Evolutionary conservation across 2,797 vertebrate genomes (phyloP).

Genomic region (Siniperca undulata): DNA sequence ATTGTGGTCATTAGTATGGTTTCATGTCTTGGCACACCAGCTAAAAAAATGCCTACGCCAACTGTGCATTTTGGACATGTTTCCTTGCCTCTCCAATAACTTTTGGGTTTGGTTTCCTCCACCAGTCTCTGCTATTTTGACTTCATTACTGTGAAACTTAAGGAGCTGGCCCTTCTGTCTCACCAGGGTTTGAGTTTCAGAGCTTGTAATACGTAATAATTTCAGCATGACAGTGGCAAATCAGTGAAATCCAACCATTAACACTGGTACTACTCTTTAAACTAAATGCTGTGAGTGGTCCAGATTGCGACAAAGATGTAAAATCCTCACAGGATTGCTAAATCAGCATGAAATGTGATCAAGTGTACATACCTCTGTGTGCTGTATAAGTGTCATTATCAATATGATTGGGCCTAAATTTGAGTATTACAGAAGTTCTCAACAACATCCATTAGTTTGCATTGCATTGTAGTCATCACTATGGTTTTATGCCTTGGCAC

Average conservation of each 20-base stretch:
- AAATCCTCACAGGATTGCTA: background rate
- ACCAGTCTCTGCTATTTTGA: conserved; percentile 22
- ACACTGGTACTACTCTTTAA: background rate
- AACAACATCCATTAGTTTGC: conserved; percentile 49
- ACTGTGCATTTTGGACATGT: conserved; percentile 44
- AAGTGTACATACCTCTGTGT: background rate
- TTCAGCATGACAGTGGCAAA: conserved; percentile 30
- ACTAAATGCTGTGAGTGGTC: background rate
- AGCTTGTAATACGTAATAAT: conserved; percentile 6
- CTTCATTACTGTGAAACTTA: conserved; percentile 59
- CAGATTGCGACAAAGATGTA: background rate
- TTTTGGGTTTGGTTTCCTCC: conserved; percentile 60
- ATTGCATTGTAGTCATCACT: conserved; percentile 17
- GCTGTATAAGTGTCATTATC: background rate
- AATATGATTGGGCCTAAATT: background rate
- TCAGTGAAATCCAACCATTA: conserved; percentile 14
- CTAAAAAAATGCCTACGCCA: conserved; percentile 26
- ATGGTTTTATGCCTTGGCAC: conserved; percentile 27
- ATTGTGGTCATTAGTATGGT: conserved; percentile 19
- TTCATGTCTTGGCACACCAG: conserved; percentile 38
- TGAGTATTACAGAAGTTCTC: background rate
- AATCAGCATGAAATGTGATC: conserved; percentile 9
- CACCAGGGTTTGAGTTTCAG: conserved; percentile 27
- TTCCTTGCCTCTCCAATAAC: conserved; percentile 38
- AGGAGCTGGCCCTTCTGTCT: conserved; percentile 41